Base-by-base conservation (phyloP, 2,113 vertebrate genomes). In the Ploceus nigricollis region DNA sequence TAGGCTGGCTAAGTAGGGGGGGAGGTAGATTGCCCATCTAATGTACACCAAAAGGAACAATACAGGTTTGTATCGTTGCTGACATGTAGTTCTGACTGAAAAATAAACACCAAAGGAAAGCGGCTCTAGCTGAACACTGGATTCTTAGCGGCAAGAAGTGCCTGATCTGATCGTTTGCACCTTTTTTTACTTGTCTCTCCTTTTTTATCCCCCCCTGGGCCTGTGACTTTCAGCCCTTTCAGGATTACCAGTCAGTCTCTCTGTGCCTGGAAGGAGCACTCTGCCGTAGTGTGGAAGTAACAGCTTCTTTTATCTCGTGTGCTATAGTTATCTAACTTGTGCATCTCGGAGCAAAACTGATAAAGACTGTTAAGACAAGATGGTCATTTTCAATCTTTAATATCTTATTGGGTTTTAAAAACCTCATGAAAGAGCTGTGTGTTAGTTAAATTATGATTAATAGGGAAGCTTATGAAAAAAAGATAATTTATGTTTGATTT, bases 121-220 rank as follows among this genome's bases (percentile, higher is more conserved):
- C 0, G 0, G 9, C 16, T 86, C 42, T 54, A 63, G 42, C 47
- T 63, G 69, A 68, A 89, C 71, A 75, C 44, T n/a, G 21, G 31
- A 53, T 95, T 96, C 22, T 56, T 15, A 35, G 47, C 6, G 3
- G 56, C 77, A 31, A 56, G 30, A 87, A 65, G 28, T 57, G 14
- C 21, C 51, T 58, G 22, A n/a, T 93, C 20, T 80, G 53, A 37
- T 48, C 61, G 39, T 50, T 83, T 45, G 18, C 44, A 45, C 7
- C 18, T 27, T 65, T 31, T 61, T 76, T 64, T 21, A 44, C 50
- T 35, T 60, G 11, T 47, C 23, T 84, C 30, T 71, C 23, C 4
- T 66, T 22, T 37, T 37, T 35, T 33, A n/a, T n/a, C 22, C 6
- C 9, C 22, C 28, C 6, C 10, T 0, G 0, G 1, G 48, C 9